Evolutionary conservation across 1,140 invertebrate genomes (phyloP), one percentile per base, ranked within the genome.

Genomic region (Drosophila baimaii): DNA sequence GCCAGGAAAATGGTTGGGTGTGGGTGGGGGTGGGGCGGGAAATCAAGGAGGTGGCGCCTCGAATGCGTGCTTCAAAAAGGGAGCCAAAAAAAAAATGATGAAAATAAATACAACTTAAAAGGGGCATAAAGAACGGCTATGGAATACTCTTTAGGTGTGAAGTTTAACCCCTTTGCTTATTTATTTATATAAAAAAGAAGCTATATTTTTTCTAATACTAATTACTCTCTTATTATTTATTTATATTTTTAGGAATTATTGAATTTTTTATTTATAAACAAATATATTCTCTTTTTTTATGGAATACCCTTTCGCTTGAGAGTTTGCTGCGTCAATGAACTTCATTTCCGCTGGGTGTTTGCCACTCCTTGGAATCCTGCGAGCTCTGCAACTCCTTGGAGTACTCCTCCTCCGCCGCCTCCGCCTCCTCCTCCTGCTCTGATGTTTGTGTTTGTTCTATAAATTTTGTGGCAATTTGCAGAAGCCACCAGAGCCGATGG

Each of bases 381-480:
- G 5, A 29, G 12, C 31, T 13, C 35, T 21, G 35, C 15, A 9
- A n/a, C n/a, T n/a, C n/a, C n/a, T n/a, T n/a, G n/a, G n/a, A n/a
- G n/a, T n/a, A n/a, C n/a, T n/a, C n/a, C n/a, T n/a, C n/a, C n/a
- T n/a, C n/a, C n/a, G n/a, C n/a, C n/a, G n/a, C n/a, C n/a, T n/a
- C n/a, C n/a, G n/a, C n/a, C 39, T 35, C 19, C 35, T 31, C n/a
- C 41, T 43, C 10, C 35, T 13, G 15, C 25, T 51, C 43, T 39
- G 62, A 10, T 69, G 62, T 52, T 69, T 81, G 69, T 76, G 72
- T 82, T 86, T 86, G 79, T 78, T 86, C 66, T 72, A 79, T 85
- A 76, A 79, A 86, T 85, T 85, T 86, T 76, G 52, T 72, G 83
- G 84, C 84, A 89, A 88, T 88, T 88, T 88, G 83, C 79, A 82